phyloP scores from a whole-genome alignment of 2,113 vertebrate species.

The Cololabis saira region DNA sequence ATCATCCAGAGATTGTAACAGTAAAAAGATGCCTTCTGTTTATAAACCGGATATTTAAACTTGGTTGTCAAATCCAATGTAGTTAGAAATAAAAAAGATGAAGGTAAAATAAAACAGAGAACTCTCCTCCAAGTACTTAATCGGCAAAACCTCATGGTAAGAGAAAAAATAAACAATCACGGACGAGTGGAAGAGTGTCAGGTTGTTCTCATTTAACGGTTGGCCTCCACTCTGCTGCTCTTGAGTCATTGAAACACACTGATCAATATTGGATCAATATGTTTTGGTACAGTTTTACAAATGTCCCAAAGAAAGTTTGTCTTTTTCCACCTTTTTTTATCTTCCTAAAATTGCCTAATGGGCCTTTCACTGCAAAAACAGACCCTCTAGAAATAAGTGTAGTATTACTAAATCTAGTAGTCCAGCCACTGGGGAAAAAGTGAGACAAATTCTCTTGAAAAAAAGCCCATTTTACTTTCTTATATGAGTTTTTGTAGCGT shows the following conservation, averaged over 20 bases:
- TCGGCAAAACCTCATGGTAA: too few relatives aligned
- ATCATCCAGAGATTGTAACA: too few relatives aligned
- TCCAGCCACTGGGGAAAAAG: too few relatives aligned
- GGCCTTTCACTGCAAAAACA: too few relatives aligned
- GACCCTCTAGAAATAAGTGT: too few relatives aligned
- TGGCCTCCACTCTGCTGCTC: conserved; percentile 27
- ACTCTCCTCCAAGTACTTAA: too few relatives aligned
- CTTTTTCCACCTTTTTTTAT: neutral
- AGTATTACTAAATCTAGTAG: too few relatives aligned
- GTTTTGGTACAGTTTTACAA: conserved; percentile 21
- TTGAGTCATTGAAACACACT: conserved; percentile 42
- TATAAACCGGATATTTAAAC: neutral
- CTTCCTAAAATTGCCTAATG: neutral
- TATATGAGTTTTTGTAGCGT: neutral
- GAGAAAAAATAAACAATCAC: neutral
- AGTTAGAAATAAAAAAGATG: neutral
- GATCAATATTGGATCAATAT: conserved; percentile 55
- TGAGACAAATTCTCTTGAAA: too few relatives aligned
- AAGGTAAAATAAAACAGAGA: conserved; percentile 1
- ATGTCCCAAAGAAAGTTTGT: conserved; percentile 10
- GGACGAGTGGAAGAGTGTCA: conserved; percentile 12
- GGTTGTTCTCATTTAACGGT: conserved; percentile 23
- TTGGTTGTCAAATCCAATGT: neutral
- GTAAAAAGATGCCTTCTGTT: neutral
- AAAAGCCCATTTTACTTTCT: conserved; percentile 5